phyloP scores from a whole-genome alignment of 30 jellyfish, hydroid and myxozoan species.

The Turritopsis dohrnii region DNA sequence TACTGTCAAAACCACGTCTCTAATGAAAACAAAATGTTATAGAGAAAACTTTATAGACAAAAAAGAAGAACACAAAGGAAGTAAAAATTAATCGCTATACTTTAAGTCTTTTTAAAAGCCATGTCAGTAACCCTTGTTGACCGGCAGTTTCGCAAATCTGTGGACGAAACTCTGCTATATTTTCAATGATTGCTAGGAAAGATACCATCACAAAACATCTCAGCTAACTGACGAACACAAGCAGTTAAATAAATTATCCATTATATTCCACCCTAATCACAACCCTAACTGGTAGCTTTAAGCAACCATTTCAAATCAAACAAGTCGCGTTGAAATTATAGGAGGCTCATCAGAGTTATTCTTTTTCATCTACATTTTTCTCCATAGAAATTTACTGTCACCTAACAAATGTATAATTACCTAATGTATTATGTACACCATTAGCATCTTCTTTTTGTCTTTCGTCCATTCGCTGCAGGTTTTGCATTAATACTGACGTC shows the following conservation, averaged over 20 bases:
- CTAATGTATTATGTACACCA: slow-evolving; percentile 77
- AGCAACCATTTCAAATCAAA: too few relatives aligned
- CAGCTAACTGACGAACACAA: too few relatives aligned
- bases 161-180: slow-evolving; percentile 73
- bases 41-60: not conserved
- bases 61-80: not conserved
- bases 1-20: slow-evolving; percentile 71
- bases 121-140: slow-evolving; percentile 81
- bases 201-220: too few relatives aligned
- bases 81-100: slow-evolving; percentile 15
- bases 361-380: too few relatives aligned
- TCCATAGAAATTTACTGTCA: too few relatives aligned
- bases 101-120: slow-evolving; percentile 76
- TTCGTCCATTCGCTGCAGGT: slow-evolving; percentile 73
- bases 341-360: too few relatives aligned
- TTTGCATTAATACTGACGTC: slow-evolving; percentile 62
- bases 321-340: too few relatives aligned
- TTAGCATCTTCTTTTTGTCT: slow-evolving; percentile 77
- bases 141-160: slow-evolving; percentile 78
- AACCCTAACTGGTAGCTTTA: too few relatives aligned
- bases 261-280: too few relatives aligned
- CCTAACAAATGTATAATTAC: slow-evolving; percentile 19
- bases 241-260: too few relatives aligned
- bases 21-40: not conserved
- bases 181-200: slow-evolving; percentile 71